Base-by-base conservation (phyloP, 2,888 invertebrate genomes). In the Allophyes oxyacanthae region DNA sequence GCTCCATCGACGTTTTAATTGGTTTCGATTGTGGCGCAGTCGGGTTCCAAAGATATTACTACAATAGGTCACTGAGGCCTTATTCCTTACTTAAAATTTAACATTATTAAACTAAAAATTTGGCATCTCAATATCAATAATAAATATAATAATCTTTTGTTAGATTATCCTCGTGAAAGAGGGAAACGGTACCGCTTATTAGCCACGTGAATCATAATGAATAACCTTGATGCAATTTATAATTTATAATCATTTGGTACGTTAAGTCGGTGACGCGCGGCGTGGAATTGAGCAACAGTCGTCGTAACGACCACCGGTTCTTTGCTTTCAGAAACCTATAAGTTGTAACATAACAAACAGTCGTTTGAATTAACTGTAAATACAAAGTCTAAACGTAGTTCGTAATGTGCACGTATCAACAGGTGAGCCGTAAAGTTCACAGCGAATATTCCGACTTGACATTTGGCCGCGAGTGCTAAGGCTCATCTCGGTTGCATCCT, bases 401-500 rank as follows among this genome's bases (percentile, higher is more conserved):
- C 63, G 72, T 70, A 74, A 69, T 58, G 68, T 64, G 65, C 72
- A 60, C 55, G 51, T 73, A 58, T 54, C 50, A 43, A 60, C 63
- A 65, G 64, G 72, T 76, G 73, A 78, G 68, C 75, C 63, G 77
- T 79, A 86, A 87, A 87, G 88, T 87, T 89, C 86, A 87, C 70
- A 79, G 80, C 79, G 77, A 80, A 80, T 81, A 78, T 77, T 77
- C 77, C 70, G 77, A 70, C 79, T 83, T 88, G 92, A 88, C 91
- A 91, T 91, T 92, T 90, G 84, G 77, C 66, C 54, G 72, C 53
- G 52, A 62, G 42, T 46, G 57, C 62, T 61, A 44, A 77, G 77
- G 77, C 82, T 81, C 87, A 85, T 86, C 88, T 81, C 80, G 81
- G 78, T 82, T 75, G 82, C 86, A 88, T 91, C 91, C 91, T 91